These are phyloP conservation scores for Crepidodera aurea DNA, from an alignment of 2,888 invertebrate species.

Conservation along the genomic window DNA sequence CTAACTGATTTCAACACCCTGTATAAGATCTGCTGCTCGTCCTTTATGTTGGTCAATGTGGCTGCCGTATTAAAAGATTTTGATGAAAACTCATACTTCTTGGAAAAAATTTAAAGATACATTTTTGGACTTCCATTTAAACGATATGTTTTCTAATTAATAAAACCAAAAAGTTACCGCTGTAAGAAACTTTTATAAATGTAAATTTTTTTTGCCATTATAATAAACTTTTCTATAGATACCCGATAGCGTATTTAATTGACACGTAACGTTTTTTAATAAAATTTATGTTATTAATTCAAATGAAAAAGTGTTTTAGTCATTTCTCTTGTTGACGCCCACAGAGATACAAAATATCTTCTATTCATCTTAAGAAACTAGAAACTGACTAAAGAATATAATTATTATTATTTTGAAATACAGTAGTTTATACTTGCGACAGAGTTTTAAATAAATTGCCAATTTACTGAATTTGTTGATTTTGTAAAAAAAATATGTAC, in stretches of 20 bases:
- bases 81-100: too few species aligned
- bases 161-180: not conserved
- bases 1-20: too few species aligned
- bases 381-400: not conserved
- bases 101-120: too few species aligned
- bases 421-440: not conserved
- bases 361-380: not conserved
- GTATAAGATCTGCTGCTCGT: too few species aligned
- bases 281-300: conserved; percentile 23
- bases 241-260: conserved; percentile 12
- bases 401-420: not conserved
- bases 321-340: conserved; percentile 9
- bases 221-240: not conserved
- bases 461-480: too few species aligned
- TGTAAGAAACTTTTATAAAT: not conserved
- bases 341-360: not conserved
- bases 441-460: too few species aligned
- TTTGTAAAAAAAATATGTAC: too few species aligned
- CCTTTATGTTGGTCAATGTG: too few species aligned
- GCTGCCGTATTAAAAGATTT: too few species aligned
- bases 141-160: too few species aligned
- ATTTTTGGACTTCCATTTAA: too few species aligned
- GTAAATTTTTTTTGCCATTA: not conserved
- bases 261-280: conserved; percentile 21
- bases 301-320: conserved; percentile 13